phyloP scores from a whole-genome alignment of 2,113 vertebrate species.

The Protobothrops mucrosquamatus region DNA sequence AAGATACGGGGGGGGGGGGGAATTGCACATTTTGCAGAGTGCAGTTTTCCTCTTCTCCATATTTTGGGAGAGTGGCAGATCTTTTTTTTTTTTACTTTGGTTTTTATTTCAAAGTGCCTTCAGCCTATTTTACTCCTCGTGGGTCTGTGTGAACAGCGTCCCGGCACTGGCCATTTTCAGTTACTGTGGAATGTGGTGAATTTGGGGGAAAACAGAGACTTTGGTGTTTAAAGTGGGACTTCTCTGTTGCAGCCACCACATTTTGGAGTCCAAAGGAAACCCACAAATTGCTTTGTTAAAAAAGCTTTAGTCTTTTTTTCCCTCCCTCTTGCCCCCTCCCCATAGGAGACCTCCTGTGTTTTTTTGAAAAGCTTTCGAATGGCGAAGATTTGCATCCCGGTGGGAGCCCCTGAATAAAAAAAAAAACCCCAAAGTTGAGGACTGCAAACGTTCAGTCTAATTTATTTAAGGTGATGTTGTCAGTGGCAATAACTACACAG shows the following conservation, averaged over 20 bases:
- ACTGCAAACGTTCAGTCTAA: constrained; percentile 32
- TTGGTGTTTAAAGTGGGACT: neutral
- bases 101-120: neutral
- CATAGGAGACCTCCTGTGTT: neutral
- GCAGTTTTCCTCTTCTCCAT: neutral
- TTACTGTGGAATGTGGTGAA: neutral
- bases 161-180: neutral
- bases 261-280: neutral
- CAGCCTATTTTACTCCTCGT: neutral
- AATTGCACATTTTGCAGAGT: neutral
- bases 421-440: neutral
- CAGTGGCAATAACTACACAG: constrained; percentile 11
- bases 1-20: rapidly evolving
- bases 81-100: neutral
- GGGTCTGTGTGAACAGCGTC: neutral
- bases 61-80: neutral
- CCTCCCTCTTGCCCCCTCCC: neutral
- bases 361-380: neutral
- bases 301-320: neutral
- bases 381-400: neutral
- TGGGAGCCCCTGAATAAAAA: neutral
- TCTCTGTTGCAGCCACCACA: neutral
- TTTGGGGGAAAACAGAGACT: neutral
- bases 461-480: constrained; percentile 65
- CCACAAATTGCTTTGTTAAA: neutral